Evolutionary conservation across 2,113 vertebrate genomes (phyloP), one percentile per base, ranked within the genome.

Genomic region (Ciconia maguari): DNA sequence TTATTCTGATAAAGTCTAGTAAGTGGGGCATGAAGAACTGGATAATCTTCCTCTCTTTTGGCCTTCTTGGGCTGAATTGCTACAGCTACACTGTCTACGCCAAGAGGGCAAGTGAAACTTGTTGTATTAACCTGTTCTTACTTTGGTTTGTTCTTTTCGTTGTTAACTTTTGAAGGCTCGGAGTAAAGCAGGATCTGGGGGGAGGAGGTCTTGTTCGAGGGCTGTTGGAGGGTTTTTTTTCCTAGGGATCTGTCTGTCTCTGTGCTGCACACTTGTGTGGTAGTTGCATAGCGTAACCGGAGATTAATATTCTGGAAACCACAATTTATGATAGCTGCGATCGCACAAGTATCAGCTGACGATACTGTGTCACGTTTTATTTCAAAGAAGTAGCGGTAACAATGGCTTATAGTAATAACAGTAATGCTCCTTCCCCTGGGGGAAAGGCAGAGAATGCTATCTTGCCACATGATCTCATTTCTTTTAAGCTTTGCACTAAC

Each of bases 331-430:
- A 93, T 85, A 96, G 98, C 94, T 97, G 97, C 97, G 98, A 98
- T 99, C 99, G 98, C 99, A 99, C 99, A 99, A 98, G 99, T 99
- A 99, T 99, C 99, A 64, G 97, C 98, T 99, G 98, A 99, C 99
- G n/a, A 91, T 94, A 87, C 98, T 85, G 96, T 97, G 98, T 97
- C 98, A 98, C 98, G 66, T 98, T 99, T 98, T 97, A 98, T 99
- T 98, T 98, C 98, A 97, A 97, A 98, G 95, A 93, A 97, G 95
- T 98, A 97, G 94, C 97, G 93, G 98, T 98, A 98, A 99, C 98
- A 99, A 98, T 98, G 98, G 98, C 97, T 95, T 97, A 97, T 98
- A 98, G 98, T 99, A 99, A 99, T 98, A 98, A 98, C 98, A 98
- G 98, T 98, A 97, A 98, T 98, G 97, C 96, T 78, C 44, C 97